Evolutionary conservation across 2,888 invertebrate species (phyloP).

Genomic region (Folsomia manolachei): DNA sequence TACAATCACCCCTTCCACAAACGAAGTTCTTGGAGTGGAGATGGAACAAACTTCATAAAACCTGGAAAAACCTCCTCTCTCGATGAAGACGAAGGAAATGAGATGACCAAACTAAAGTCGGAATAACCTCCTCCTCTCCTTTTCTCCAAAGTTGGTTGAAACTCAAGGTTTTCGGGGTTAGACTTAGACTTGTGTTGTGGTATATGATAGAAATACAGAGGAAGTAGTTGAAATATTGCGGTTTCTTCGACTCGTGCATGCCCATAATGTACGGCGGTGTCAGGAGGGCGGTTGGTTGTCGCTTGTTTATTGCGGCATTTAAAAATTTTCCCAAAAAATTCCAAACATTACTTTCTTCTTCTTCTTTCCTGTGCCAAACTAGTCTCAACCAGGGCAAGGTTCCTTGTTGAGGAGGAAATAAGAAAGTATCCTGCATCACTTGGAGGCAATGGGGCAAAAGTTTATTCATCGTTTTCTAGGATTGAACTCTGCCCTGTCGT

Average conservation of each 20-base stretch:
- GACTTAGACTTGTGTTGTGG: too few relatives aligned
- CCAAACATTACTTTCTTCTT: background rate
- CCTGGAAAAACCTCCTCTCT: background rate
- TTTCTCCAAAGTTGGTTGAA: background rate
- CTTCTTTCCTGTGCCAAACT: background rate
- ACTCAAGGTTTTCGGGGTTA: too few relatives aligned
- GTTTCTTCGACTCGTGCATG: background rate
- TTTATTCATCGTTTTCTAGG: conserved; percentile 5
- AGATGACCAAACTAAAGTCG: background rate
- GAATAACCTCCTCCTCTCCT: too few relatives aligned
- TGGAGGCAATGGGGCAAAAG: background rate
- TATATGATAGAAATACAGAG: background rate
- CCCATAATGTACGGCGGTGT: background rate
- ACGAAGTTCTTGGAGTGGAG: background rate
- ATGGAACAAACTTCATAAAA: background rate
- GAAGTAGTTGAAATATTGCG: background rate
- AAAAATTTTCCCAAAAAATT: background rate
- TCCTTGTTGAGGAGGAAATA: background rate
- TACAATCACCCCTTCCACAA: background rate
- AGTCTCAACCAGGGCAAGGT: too few relatives aligned
- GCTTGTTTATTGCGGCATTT: background rate
- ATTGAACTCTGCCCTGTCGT: background rate
- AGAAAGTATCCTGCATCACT: background rate
- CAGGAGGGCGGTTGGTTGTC: conserved; percentile 2
- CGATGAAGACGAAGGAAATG: conserved; percentile 7